These are phyloP conservation scores for Amazona ochrocephala DNA, from an alignment of 2,797 vertebrate species.

Conservation along the genomic window DNA sequence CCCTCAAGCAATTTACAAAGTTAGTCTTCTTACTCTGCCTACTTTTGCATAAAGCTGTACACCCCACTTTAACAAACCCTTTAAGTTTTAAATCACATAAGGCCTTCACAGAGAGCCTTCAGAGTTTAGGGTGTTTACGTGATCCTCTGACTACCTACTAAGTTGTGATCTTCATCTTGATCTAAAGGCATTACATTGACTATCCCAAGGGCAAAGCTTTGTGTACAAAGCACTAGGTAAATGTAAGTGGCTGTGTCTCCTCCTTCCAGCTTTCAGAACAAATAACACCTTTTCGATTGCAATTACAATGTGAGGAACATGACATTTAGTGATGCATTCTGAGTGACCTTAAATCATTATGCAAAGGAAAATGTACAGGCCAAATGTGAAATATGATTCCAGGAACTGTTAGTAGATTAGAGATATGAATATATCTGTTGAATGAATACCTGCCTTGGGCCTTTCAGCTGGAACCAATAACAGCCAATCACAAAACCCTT, in stretches of 20 bases:
- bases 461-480: neutral
- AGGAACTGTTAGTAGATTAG: neutral
- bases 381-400: neutral
- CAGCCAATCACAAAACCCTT: neutral
- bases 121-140: neutral
- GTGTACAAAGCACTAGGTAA: conserved; percentile 15
- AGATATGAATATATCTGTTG: neutral
- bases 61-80: neutral
- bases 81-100: neutral
- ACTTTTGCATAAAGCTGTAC: neutral
- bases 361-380: neutral
- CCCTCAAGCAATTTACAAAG: neutral
- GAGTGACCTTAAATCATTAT: neutral
- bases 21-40: neutral
- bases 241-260: neutral
- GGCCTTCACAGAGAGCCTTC: neutral
- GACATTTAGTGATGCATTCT: neutral
- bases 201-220: neutral
- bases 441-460: neutral
- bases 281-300: neutral
- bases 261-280: conserved; percentile 4
- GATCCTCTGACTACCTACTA: neutral
- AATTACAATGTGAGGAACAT: neutral
- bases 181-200: neutral
- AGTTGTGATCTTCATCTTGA: neutral